phyloP scores from a whole-genome alignment of 1,140 invertebrate species.

The Ceratina japonica region DNA sequence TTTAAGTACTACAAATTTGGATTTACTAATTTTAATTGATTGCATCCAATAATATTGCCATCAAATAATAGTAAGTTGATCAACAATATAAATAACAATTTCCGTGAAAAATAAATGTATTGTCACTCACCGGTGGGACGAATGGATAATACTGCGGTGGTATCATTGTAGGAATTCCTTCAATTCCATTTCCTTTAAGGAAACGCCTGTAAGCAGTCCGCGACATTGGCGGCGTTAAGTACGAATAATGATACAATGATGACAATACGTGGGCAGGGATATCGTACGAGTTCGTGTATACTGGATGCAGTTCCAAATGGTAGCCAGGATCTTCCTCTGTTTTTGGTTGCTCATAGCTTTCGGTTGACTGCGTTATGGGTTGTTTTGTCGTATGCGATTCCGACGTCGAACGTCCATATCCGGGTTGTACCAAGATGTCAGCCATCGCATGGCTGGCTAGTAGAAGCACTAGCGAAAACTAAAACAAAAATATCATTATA shows the following conservation, averaged over 20 bases:
- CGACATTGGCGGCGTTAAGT: background rate
- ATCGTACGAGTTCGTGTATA: background rate
- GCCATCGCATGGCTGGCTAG: background rate
- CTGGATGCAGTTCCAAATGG: slow-evolving; percentile 22
- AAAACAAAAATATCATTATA: slow-evolving; percentile 1
- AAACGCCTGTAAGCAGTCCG: background rate
- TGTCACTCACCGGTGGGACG: slow-evolving; percentile 16
- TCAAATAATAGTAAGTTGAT: no score
- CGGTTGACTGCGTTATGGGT: background rate
- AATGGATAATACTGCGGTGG: background rate
- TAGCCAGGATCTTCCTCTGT: background rate
- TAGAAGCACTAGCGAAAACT: slow-evolving; percentile 23
- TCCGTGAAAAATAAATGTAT: background rate
- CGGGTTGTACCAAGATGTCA: slow-evolving; percentile 45
- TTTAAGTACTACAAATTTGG: no score
- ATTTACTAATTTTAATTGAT: no score
- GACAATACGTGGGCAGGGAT: background rate
- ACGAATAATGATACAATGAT: background rate
- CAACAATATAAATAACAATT: no score
- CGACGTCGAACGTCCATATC: background rate
- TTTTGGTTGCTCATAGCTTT: background rate
- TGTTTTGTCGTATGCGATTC: background rate
- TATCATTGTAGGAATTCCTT: background rate
- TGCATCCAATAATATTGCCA: no score
- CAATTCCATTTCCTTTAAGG: background rate